These are phyloP conservation scores for Scaptomyza graminum DNA, from an alignment of 1,140 invertebrate species.

Conservation along the genomic window DNA sequence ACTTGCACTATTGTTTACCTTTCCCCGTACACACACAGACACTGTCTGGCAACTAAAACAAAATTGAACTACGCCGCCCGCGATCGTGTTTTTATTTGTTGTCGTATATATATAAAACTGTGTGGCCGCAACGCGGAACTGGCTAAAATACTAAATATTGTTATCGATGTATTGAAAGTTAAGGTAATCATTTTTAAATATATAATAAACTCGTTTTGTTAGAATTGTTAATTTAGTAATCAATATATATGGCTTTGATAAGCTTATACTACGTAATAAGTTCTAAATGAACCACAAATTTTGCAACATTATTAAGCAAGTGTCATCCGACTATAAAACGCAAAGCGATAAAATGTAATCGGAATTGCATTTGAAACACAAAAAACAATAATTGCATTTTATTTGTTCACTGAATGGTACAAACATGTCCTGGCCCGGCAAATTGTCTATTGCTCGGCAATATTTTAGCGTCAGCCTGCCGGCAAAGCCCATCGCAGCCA, in stretches of 20 bases:
- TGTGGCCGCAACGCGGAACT: slow-evolving; percentile 1
- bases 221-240: too few species aligned
- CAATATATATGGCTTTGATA: too few species aligned
- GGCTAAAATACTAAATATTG: slow-evolving; percentile 25
- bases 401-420: neutral
- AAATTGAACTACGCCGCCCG: slow-evolving; percentile 32
- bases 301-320: neutral
- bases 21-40: slow-evolving; percentile 15
- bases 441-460: slow-evolving; percentile 29
- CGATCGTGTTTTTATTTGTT: slow-evolving; percentile 22
- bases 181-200: too few species aligned
- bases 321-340: slow-evolving; percentile 4
- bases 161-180: slow-evolving; percentile 1
- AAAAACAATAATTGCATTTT: neutral
- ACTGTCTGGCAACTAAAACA: slow-evolving; percentile 28
- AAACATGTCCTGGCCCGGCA: slow-evolving; percentile 46
- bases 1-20: slow-evolving; percentile 40
- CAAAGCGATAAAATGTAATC: neutral
- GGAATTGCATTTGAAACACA: neutral
- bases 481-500: neutral
- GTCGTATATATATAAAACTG: slow-evolving; percentile 27
- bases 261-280: too few species aligned
- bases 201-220: too few species aligned
- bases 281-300: neutral
- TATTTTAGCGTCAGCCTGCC: slow-evolving; percentile 37